phyloP scores from a whole-genome alignment of 2,797 vertebrate genomes.

The Zenarchopterus dispar region DNA sequence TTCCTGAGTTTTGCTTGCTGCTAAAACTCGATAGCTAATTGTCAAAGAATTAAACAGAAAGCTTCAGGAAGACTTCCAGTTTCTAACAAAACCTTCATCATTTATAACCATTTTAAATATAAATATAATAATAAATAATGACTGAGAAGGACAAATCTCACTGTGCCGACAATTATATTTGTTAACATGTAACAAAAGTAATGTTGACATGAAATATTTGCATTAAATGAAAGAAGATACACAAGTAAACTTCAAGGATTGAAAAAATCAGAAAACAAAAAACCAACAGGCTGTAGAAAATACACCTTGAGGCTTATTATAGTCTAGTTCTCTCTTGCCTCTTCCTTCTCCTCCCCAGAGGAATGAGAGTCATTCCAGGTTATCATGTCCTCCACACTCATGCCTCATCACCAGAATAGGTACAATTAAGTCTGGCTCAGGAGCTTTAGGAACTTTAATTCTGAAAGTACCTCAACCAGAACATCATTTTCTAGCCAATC shows the following conservation, averaged over 20 bases:
- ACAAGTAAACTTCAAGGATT: not conserved
- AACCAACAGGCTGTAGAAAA: not conserved
- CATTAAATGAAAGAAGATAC: constrained; percentile 1
- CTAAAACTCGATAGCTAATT: no score
- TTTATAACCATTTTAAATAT: no score
- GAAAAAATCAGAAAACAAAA: constrained; percentile 2
- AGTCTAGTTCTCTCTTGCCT: constrained; percentile 35
- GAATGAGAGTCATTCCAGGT: constrained; percentile 20
- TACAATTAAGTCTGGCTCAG: constrained; percentile 7
- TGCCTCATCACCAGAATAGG: constrained; percentile 27
- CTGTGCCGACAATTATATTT: no score
- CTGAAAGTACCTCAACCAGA: constrained; percentile 23
- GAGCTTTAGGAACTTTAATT: constrained; percentile 12
- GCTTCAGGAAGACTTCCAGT: not conserved
- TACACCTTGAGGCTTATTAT: constrained; percentile 41
- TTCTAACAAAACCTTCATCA: no score
- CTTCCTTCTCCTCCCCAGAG: constrained; percentile 23
- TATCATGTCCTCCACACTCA: constrained; percentile 28
- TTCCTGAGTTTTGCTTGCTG: no score
- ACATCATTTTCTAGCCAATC: constrained; percentile 22
- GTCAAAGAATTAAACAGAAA: not conserved
- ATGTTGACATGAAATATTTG: constrained; percentile 1
- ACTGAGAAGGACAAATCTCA: no score
- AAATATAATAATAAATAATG: no score
- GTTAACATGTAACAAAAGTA: not conserved